A percentile compares a stretch with the other conserved stretches of the same genome.
Conservation (phyloP, 2,888 invertebrate species). For the Allophyes oxyacanthae region DNA sequence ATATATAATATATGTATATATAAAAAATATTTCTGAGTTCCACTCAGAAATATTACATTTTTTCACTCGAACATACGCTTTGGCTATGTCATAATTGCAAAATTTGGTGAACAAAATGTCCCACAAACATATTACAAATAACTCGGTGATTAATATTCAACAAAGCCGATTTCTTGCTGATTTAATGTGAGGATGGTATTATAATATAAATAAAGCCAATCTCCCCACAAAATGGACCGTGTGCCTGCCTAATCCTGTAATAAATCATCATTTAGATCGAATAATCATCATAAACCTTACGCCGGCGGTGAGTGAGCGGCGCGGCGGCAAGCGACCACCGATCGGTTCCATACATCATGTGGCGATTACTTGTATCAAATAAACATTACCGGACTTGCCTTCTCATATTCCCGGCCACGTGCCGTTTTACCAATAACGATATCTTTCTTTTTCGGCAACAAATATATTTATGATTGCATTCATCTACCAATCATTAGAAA, state of each 20-base stretch:
- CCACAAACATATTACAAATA: constrained; percentile 52
- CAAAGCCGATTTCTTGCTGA: constrained; percentile 77
- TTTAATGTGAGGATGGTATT: constrained; percentile 73
- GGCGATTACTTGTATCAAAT: constrained; percentile 87
- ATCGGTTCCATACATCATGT: constrained; percentile 82
- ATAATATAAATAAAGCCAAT: constrained; percentile 85
- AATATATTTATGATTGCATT: constrained; percentile 77
- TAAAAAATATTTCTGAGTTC: no score
- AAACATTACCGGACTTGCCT: constrained; percentile 82
- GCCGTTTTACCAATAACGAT: constrained; percentile 75
- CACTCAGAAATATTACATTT: no score
- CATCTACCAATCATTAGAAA: constrained; percentile 43
- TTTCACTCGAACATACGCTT: no score
- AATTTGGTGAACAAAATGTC: constrained; percentile 11
- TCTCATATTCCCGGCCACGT: constrained; percentile 74
- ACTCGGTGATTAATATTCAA: constrained; percentile 66
- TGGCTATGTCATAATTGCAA: background rate
- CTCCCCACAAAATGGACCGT: constrained; percentile 82
- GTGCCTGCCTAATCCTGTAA: constrained; percentile 84
- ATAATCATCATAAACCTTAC: constrained; percentile 86
- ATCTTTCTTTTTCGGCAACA: constrained; percentile 72
- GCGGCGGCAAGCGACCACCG: constrained; percentile 53
- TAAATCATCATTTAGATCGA: constrained; percentile 88
- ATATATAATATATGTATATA: no score
- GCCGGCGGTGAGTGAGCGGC: constrained; percentile 64